These are phyloP conservation scores for Acanthornis magna DNA, from an alignment of 2,797 vertebrate genomes.

Conservation along the genomic window DNA sequence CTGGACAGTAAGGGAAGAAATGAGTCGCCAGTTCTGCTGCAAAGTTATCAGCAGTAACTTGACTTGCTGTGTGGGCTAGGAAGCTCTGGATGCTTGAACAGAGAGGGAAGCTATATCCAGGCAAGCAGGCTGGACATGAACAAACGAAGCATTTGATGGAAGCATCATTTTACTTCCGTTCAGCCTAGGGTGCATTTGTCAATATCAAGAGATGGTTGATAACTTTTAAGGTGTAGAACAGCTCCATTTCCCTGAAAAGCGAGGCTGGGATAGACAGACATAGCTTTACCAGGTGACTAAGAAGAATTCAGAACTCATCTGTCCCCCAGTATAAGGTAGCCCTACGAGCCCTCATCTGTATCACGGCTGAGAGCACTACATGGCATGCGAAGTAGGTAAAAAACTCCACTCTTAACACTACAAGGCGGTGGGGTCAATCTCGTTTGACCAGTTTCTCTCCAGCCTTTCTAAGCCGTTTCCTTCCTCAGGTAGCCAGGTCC, in stretches of 20 bases:
- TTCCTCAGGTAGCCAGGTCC: not conserved
- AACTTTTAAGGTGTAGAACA: not conserved
- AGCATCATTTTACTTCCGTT: not conserved
- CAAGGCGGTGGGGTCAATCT: not conserved
- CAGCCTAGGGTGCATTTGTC: not conserved
- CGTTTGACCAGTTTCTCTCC: not conserved
- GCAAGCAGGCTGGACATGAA: not conserved
- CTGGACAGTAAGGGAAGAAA: not conserved
- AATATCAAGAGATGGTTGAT: not conserved
- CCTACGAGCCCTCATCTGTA: not conserved
- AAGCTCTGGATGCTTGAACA: not conserved
- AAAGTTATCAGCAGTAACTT: not conserved
- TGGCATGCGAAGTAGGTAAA: not conserved
- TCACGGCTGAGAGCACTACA: not conserved
- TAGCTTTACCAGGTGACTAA: not conserved
- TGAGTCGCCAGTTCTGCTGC: not conserved
- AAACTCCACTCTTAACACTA: not conserved
- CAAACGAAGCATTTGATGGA: not conserved
- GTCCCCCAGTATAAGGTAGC: not conserved
- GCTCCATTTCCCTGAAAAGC: not conserved
- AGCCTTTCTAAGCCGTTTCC: not conserved
- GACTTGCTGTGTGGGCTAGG: not conserved
- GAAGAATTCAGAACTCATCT: not conserved
- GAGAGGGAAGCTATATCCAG: not conserved
- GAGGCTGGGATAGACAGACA: not conserved